Evolutionary conservation across 64 coral and sea anemone genomes (phyloP).

Genomic region (Montipora cactus): DNA sequence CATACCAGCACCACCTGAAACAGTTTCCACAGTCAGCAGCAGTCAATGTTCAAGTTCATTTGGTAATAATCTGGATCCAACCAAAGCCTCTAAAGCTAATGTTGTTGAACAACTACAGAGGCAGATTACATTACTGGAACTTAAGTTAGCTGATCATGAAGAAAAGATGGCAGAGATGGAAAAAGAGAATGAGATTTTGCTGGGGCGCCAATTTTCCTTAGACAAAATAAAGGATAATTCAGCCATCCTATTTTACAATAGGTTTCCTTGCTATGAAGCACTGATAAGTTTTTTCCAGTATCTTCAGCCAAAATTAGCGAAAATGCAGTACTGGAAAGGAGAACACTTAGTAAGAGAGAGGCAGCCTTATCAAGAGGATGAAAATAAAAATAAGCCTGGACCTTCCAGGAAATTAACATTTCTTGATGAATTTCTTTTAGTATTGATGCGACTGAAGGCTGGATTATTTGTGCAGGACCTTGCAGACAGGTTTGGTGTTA

Average conservation of each 20-base stretch:
- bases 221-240: slow-evolving; percentile 69
- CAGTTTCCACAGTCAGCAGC: too few relatives aligned
- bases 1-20: neutral
- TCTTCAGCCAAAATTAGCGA: slow-evolving; percentile 58
- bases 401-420: slow-evolving; percentile 17
- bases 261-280: slow-evolving; percentile 44
- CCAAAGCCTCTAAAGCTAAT: neutral
- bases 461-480: too few relatives aligned
- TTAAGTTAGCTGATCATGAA: neutral
- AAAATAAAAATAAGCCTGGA: slow-evolving; percentile 37
- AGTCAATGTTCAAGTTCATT: too few relatives aligned
- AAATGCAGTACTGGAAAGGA: slow-evolving; percentile 70
- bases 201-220: slow-evolving; percentile 38
- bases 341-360: slow-evolving; percentile 20
- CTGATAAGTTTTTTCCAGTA: slow-evolving; percentile 52
- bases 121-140: neutral
- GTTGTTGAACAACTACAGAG: neutral
- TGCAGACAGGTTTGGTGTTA: too few relatives aligned
- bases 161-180: neutral
- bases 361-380: slow-evolving; percentile 24
- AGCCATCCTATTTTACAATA: slow-evolving; percentile 67
- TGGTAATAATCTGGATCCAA: too few relatives aligned
- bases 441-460: too few relatives aligned
- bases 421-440: too few relatives aligned
- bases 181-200: slow-evolving; percentile 16